Evolutionary conservation across 2,888 invertebrate genomes (phyloP).

Genomic region (Limnephilus auricula): DNA sequence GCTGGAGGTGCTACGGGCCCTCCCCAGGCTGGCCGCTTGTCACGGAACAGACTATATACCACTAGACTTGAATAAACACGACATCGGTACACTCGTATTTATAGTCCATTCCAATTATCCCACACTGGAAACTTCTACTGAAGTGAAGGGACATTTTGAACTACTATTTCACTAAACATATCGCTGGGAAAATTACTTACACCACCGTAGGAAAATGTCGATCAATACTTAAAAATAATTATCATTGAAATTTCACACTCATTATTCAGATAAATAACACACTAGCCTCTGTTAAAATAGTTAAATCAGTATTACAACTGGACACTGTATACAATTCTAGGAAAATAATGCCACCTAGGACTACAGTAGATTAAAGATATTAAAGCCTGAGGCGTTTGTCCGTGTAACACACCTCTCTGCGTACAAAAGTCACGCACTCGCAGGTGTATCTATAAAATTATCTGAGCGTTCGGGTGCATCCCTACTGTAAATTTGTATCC

Average conservation of each 20-base stretch:
- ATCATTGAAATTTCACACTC: not conserved
- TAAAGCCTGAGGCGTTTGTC: not conserved
- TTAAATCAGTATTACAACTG: not conserved
- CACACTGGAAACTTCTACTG: not conserved
- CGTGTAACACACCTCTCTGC: not conserved
- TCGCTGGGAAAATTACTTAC: not conserved
- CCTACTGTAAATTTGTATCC: too few species aligned
- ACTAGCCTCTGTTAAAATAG: not conserved
- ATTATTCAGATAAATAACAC: not conserved
- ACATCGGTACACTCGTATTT: not conserved
- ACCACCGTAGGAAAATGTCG: not conserved
- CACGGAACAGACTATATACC: not conserved
- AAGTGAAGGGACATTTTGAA: slow-evolving; percentile 7
- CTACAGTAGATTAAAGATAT: not conserved
- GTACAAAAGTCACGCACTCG: not conserved
- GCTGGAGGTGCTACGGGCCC: not conserved
- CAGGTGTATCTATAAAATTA: not conserved
- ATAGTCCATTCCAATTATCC: not conserved
- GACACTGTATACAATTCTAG: not conserved
- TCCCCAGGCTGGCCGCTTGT: not conserved
- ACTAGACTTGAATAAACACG: not conserved
- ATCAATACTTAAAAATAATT: not conserved
- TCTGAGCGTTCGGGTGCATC: not conserved
- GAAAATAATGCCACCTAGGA: not conserved
- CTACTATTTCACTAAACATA: not conserved